Conservation (phyloP, 2,113 vertebrate genomes). For the Leptobrachium leishanense region DNA sequence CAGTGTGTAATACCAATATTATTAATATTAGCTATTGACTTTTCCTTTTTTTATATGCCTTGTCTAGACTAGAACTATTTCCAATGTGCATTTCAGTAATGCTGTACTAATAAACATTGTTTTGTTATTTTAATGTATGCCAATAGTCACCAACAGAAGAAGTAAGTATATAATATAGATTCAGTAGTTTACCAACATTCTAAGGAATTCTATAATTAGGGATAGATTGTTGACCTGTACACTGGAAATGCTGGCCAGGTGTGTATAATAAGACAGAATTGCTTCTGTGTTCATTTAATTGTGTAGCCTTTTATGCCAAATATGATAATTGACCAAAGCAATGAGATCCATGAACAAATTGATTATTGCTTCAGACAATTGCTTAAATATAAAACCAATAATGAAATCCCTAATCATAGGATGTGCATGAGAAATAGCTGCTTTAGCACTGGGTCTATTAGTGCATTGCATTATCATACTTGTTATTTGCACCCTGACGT, state of each 20-base stretch:
- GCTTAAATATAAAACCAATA: not conserved
- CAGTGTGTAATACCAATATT: too few species aligned
- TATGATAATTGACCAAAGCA: too few species aligned
- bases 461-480: too few species aligned
- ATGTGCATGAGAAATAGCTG: conserved; percentile 29
- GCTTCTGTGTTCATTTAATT: not conserved
- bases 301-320: too few species aligned
- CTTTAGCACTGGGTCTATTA: not conserved
- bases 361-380: not conserved
- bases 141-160: conserved; percentile 52
- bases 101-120: conserved; percentile 45
- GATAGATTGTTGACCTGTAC: not conserved
- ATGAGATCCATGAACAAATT: too few species aligned
- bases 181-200: not conserved
- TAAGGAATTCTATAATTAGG: conserved; percentile 34
- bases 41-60: too few species aligned
- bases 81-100: too few species aligned
- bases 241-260: not conserved
- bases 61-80: too few species aligned
- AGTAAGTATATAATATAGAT: conserved; percentile 50
- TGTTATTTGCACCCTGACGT: too few species aligned
- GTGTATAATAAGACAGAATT: not conserved
- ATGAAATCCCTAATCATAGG: conserved; percentile 37
- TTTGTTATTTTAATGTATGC: conserved; percentile 44
- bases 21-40: too few species aligned